Conservation (phyloP, 2,113 vertebrate genomes). For the Myotis brandtii region DNA sequence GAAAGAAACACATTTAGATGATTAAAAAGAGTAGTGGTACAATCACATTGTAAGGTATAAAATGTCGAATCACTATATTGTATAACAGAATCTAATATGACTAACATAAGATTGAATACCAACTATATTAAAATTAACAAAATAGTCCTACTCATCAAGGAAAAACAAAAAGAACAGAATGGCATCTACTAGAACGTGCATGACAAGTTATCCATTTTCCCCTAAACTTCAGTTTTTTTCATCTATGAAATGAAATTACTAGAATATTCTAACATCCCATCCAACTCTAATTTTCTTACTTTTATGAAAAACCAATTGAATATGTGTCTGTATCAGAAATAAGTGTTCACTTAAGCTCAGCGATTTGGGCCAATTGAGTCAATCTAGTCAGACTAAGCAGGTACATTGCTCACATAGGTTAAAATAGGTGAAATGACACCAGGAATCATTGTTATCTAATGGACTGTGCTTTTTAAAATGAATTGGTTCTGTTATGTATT, state of each 20-base stretch:
- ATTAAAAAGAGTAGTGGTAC: background rate
- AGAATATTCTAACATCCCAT: background rate
- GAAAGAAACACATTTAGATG: slow-evolving; percentile 26
- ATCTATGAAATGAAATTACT: background rate
- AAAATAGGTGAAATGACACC: background rate
- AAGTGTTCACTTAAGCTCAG: background rate
- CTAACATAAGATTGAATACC: background rate
- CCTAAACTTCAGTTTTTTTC: background rate
- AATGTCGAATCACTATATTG: background rate
- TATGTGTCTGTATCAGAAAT: background rate
- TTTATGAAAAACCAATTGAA: background rate
- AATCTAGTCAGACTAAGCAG: background rate
- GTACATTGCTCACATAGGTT: background rate
- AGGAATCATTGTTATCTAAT: slow-evolving; percentile 12
- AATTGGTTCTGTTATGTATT: background rate
- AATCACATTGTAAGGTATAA: background rate
- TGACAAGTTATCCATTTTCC: background rate
- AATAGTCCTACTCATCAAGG: background rate
- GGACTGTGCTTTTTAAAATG: slow-evolving; percentile 5
- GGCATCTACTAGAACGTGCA: background rate
- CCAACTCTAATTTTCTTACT: background rate
- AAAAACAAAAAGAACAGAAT: background rate
- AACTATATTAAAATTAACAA: background rate
- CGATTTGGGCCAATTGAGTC: background rate
- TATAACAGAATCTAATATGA: background rate